Conservation (phyloP, 2,113 vertebrate species). For the Corydoras maculifer region DNA sequence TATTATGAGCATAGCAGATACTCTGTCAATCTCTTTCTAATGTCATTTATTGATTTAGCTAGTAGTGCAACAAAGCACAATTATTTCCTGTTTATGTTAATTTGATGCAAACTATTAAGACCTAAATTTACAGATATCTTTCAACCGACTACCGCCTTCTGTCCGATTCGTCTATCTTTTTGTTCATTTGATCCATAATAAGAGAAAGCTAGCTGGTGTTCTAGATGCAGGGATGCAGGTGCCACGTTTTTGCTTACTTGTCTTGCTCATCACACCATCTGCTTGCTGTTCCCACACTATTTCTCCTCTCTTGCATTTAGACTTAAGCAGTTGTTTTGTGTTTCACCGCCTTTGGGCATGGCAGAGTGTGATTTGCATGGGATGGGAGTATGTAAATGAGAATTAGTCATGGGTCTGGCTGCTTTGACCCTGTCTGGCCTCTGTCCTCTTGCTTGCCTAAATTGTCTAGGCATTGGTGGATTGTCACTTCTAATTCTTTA, state of each 20-base stretch:
- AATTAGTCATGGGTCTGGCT: conserved; percentile 27
- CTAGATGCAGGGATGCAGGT: conserved; percentile 9
- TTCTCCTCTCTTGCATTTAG: conserved; percentile 23
- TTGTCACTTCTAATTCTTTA: background rate
- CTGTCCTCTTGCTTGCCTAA: conserved; percentile 18
- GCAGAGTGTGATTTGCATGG: conserved; percentile 29
- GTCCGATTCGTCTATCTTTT: background rate
- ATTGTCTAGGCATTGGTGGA: conserved; percentile 18
- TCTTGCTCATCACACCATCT: conserved; percentile 31
- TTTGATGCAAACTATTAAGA: background rate
- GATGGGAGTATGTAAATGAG: conserved; percentile 30
- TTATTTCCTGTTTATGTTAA: background rate
- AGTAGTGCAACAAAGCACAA: conserved; percentile 27
- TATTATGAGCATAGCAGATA: too few relatives aligned
- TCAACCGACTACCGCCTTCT: too few relatives aligned
- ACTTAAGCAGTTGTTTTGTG: conserved; percentile 26
- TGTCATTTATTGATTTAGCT: conserved; percentile 43
- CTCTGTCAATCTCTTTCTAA: conserved; percentile 1
- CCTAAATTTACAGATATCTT: background rate
- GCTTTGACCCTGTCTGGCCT: conserved; percentile 26
- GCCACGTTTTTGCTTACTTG: conserved; percentile 9
- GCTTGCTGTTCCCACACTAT: conserved; percentile 7
- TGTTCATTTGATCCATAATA: background rate
- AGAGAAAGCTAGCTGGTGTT: background rate
- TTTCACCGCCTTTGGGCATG: conserved; percentile 23